These are phyloP conservation scores for Bos indicus DNA, from an alignment of 2,113 vertebrate species.

Conservation along the genomic window DNA sequence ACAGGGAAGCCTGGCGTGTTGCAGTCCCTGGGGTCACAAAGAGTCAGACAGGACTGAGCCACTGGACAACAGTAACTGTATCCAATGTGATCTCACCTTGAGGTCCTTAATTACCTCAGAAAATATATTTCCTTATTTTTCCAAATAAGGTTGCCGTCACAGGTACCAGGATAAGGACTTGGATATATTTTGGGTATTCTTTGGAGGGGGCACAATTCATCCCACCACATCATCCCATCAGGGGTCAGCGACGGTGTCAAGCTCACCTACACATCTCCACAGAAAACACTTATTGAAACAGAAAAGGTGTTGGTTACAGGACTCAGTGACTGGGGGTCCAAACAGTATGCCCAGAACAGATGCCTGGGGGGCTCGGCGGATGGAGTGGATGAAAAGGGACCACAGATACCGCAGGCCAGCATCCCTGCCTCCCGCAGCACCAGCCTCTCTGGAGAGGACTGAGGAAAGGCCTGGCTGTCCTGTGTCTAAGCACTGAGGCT, in stretches of 20 bases:
- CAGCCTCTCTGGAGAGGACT: not conserved
- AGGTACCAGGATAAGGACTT: not conserved
- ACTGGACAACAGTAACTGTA: not conserved
- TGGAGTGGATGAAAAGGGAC: not conserved
- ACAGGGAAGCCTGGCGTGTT: not conserved
- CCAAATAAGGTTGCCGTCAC: not conserved
- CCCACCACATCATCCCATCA: too few relatives aligned
- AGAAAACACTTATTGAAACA: not conserved
- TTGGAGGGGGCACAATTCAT: not conserved
- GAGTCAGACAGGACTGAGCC: not conserved
- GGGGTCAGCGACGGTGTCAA: not conserved
- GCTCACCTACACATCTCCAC: not conserved
- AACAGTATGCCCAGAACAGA: not conserved
- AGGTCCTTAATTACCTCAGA: not conserved
- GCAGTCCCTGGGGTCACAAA: not conserved
- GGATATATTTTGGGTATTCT: not conserved
- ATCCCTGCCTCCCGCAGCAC: not conserved
- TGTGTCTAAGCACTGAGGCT: not conserved
- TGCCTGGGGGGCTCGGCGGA: not conserved
- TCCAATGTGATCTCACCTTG: not conserved
- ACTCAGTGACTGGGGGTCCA: not conserved
- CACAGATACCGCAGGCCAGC: not conserved
- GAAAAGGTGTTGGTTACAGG: not conserved
- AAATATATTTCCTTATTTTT: not conserved
- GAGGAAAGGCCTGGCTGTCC: not conserved